Evolutionary conservation across 2,888 invertebrate genomes (phyloP), one percentile per base, ranked within the genome.

Genomic region (Cheilosia soror): DNA sequence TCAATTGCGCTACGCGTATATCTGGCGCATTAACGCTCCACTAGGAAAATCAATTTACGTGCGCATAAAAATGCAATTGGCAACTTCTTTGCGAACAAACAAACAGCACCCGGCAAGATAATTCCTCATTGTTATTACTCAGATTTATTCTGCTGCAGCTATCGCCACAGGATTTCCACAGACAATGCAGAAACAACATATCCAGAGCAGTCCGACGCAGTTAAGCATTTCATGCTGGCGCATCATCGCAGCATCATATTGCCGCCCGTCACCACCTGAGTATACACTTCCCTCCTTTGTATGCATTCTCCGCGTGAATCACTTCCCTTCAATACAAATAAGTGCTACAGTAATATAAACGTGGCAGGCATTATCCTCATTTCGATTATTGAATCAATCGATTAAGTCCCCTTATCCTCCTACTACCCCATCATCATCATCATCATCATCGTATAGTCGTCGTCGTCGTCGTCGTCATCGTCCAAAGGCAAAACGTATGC

Each of bases 371-470:
- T 85, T 85, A 85, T 81, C 85, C 85, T 85, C 76, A 85, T 85
- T 85, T 85, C 85, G 85, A 85, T 85, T 85, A 85, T 85, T 85
- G 85, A 85, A 85, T 85, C 85, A 85, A 85, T 85, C 85, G 85
- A 85, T 85, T 85, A 85, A 76, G 81, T 62, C 44, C 85, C 71
- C 81, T 63, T 76, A 72, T 76, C 81, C 33, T 3, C 57, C 37
- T 20, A 1, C 33, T 33, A 1, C 25, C 42, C 13, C 51, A 20
- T n/a, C 49, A 31, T 42, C 29, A 29, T 31, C 75, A 5, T 47
- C 65, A 20, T 66, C 58, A 42, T 40, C 51, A 60, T 60, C 42
- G 31, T 68, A 20, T 37, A 55, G 2, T 44, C 42, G 27, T 58
- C 51, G 9, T 53, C 68, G 25, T 65, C 75, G 27, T 49, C 65